Conservation (phyloP, 2,888 invertebrate species). For the Drosophila austrosaltans region DNA sequence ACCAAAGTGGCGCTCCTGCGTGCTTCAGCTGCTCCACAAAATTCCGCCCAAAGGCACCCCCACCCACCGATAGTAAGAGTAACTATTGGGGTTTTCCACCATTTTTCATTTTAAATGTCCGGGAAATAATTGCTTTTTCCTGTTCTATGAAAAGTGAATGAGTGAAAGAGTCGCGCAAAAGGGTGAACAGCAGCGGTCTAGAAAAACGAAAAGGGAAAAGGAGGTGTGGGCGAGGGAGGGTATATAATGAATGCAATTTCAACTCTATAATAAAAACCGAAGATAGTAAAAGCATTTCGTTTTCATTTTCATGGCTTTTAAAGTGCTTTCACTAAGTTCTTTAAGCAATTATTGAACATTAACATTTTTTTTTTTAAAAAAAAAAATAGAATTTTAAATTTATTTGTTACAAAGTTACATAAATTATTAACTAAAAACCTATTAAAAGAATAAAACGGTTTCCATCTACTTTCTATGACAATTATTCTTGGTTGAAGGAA, state of each 20-base stretch:
- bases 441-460: no score
- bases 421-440: no score
- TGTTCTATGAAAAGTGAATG: conserved; percentile 40
- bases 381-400: no score
- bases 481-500: no score
- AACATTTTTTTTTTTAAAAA: no score
- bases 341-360: no score
- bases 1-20: conserved; percentile 56
- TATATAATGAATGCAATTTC: conserved; percentile 41
- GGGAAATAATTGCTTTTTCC: conserved; percentile 76
- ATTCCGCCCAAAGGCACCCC: conserved; percentile 66
- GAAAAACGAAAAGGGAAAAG: background rate
- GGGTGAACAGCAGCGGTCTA: background rate
- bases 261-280: conserved; percentile 1
- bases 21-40: conserved; percentile 40
- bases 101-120: conserved; percentile 76
- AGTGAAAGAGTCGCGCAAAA: conserved; percentile 12
- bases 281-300: conserved; percentile 12
- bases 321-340: no score
- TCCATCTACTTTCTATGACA: no score
- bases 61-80: background rate
- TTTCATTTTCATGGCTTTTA: background rate
- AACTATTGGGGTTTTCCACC: conserved; percentile 61
- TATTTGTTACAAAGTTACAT: no score
- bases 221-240: no score